Base-by-base conservation (phyloP, 2,888 invertebrate genomes). In the Anaspis maculata region DNA sequence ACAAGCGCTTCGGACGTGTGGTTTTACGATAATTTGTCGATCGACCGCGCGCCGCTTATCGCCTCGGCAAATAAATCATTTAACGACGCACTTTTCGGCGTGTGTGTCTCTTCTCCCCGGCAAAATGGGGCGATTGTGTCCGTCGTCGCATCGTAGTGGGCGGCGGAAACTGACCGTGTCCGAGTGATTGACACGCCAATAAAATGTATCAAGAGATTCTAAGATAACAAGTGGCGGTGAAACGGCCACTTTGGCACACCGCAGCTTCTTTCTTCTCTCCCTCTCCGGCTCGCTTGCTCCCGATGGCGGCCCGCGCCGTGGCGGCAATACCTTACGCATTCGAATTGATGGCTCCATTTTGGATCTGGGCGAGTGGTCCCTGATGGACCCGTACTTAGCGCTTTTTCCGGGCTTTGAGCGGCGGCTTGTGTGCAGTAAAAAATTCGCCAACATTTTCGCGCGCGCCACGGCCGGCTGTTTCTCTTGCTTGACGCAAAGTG, bases 181-280 rank as follows among this genome's bases (percentile, higher is more conserved):
- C 46, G 15, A 36, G 45, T 52, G 49, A 49, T 51, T 53, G 52
- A 50, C 52, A 50, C 41, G 42, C 46, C 47, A 51, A 53, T 52
- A 52, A 52, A 52, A 49, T 47, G 45, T 48, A 46, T 48, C 49
- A 42, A 45, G 49, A 49, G 50, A 52, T 53, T 46, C 49, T 44
- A 44, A 51, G 52, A 55, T 53, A 53, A 51, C 52, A 50, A 50
- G 49, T 48, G 42, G 46, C 42, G 32, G 44, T 37, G 42, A 44
- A 42, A 49, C 46, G 46, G 45, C 44, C 48, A 46, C 44, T 51
- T 51, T 47, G 42, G 39, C 46, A 48, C 49, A 40, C n/a, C n/a
- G n/a, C n/a, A n/a, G n/a, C n/a, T n/a, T n/a, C n/a, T n/a, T n/a
- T n/a, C n/a, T n/a, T n/a, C n/a, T n/a, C n/a, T n/a, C n/a, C n/a